Evolutionary conservation across 2,113 vertebrate species (phyloP).

Genomic region (Colistium nudipinnis): DNA sequence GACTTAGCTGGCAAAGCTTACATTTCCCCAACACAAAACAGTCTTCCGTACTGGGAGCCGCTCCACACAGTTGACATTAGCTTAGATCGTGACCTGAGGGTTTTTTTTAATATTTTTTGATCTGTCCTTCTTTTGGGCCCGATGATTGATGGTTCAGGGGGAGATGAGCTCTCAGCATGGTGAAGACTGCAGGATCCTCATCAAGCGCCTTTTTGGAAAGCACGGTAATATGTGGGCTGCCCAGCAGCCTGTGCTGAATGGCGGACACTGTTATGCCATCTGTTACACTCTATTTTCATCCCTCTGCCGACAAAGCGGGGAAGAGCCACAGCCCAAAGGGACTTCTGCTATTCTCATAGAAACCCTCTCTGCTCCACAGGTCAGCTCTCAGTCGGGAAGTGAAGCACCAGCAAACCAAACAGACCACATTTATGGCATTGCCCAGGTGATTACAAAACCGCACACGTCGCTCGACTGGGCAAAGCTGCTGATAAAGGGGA

Average conservation of each 20-base stretch:
- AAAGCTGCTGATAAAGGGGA: conserved; percentile 37
- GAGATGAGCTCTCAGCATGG: conserved; percentile 51
- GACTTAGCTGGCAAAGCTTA: conserved; percentile 51
- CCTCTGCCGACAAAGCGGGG: conserved; percentile 51
- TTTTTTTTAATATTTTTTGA: conserved; percentile 28
- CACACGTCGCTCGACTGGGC: conserved; percentile 26
- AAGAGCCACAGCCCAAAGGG: conserved; percentile 36
- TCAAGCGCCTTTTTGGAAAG: conserved; percentile 60
- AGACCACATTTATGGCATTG: conserved; percentile 37
- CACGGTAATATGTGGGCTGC: conserved; percentile 49
- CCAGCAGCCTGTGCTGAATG: conserved; percentile 65
- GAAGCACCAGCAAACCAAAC: conserved; percentile 32
- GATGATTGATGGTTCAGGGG: conserved; percentile 53
- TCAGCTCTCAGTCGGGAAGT: conserved; percentile 49
- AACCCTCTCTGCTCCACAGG: conserved; percentile 58
- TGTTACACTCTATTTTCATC: conserved; percentile 74
- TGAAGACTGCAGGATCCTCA: conserved; percentile 53
- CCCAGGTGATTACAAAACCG: conserved; percentile 36
- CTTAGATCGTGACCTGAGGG: conserved; percentile 24
- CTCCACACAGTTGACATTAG: conserved; percentile 18
- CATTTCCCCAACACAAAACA: conserved; percentile 45
- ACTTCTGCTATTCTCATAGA: conserved; percentile 40
- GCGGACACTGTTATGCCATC: conserved; percentile 70
- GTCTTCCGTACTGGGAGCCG: conserved; percentile 10
- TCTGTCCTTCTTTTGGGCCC: conserved; percentile 8